Base-by-base conservation (phyloP, 1,140 invertebrate genomes). In the Ctenoplectra terminalis region DNA sequence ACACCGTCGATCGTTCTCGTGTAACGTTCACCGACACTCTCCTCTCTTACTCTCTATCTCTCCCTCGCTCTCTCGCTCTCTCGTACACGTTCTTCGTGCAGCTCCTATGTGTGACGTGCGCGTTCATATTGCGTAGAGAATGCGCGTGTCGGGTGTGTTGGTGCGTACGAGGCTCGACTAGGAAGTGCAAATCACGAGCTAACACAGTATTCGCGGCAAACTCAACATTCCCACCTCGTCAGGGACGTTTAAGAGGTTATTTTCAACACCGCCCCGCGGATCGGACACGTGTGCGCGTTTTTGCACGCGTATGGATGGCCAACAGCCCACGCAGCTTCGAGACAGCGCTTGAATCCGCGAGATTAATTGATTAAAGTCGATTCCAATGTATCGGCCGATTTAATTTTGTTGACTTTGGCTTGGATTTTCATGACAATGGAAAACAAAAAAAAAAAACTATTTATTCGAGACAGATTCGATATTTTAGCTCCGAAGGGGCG, bases 211-310 rank as follows among this genome's bases (percentile, higher is more conserved):
- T 91, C 89, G 79, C 89, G 88, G 89, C 89, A 85, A 88, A 90
- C 83, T 89, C 89, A 92, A 90, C 87, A 90, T 92, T 92, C 88
- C 86, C 91, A 91, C 84, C 87, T 92, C 90, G 90, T 92, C 91
- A 92, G 92, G 90, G 91, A 90, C 91, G 86, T 91, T 91, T 86
- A 82, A 90, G 88, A 86, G 89, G 89, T 93, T 93, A 92, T 93
- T 93, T 92, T 90, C 88, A 92, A 92, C 90, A 77, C 76, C 34
- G 82, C 74, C 69, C 82, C 70, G 70, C 61, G 37, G 13, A 48
- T 15, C 17, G n/a, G 23, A 37, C 71, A 60, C 48, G 76, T 61
- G 76, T 67, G 61, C 54, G 52, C 31, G 54, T 37, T 72, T 52
- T 26, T 26, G 50, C 20, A 4, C 34, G 31, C 13, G 9, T 43